Evolutionary conservation across 2,113 vertebrate species (phyloP), one percentile per base, ranked within the genome.

Genomic region (Pyxicephalus adspersus): DNA sequence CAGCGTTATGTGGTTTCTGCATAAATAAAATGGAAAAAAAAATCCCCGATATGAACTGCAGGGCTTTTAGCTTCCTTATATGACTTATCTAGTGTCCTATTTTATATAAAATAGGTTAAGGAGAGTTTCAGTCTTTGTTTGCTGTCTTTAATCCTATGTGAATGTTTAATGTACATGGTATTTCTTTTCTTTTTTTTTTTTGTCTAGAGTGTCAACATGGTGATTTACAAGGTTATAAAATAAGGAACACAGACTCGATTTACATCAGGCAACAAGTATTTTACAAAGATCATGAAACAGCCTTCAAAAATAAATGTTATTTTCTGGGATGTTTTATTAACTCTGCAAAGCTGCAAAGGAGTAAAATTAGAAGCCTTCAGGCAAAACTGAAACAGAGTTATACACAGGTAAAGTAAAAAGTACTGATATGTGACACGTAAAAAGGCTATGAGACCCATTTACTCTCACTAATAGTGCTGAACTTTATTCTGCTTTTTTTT

Each of bases 31-130:
- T 17, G 31, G 45, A 18, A 72, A 23, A 26, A 29, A 52, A 73
- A 64, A 28, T 75, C 55, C 2, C 68, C 4, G 50, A 51, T 50
- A 51, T 28, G 57, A 80, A 72, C 78, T 64, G 58, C 78, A 18
- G 78, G 57, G 78, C 67, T 63, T 81, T 65, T 58, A 38, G 38
- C 51, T 70, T 60, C 22, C 65, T 68, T 29, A 50, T 2, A 26
- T 68, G 31, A 68, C 64, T 79, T 79, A 60, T 78, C 26, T 25
- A n/a, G 45, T 57, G 77, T 70, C 77, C 77, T 68, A 79, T 52
- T 79, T 79, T 79, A 45, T 57, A 45, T 45, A 25, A 58, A 79
- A 60, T 79, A 67, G 65, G 77, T 68, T 79, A 79, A 28, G 31
- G 8, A 17, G 58, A 52, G 26, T 22, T 64, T 45, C 64, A 5